Base-by-base conservation (phyloP, 2,888 invertebrate species). In the Leptinotarsa tumamoca region DNA sequence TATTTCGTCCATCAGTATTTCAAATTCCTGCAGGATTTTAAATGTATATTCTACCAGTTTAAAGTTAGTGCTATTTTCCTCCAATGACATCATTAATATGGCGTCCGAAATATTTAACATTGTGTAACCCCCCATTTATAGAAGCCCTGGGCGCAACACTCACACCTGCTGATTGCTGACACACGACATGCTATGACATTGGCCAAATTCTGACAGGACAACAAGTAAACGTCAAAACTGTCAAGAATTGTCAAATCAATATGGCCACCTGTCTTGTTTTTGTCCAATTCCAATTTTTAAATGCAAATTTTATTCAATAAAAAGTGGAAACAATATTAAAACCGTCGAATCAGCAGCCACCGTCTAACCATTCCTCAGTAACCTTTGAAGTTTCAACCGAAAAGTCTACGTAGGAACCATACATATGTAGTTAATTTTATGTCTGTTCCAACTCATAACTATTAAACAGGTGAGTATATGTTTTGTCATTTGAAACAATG, bases 201-300 rank as follows among this genome's bases (percentile, higher is more conserved):
- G 52, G n/a, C 14, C 15, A n/a, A 14, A 5, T 23, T 15, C 15
- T 58, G 58, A 58, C 58, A 58, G 23, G 58, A 58, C 58, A 58
- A 14, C 58, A 23, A 23, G 23, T 14, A 23, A 23, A 58, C 21
- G 58, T 58, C 21, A 21, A 21, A 13, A 23, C 52, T 63, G 61
- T 61, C 61, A 61, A 61, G 15, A 52, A 15, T 52, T n/a, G 52
- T 17, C 52, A 17, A 63, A 63, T 63, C 43, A 63, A 63, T 33
- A 63, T 63, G 63, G 63, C 63, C 63, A 63, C 63, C 63, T 63
- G 63, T 63, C 63, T 63, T 63, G 63, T 63, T 63, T 63, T 63
- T 14, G 33, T 63, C 33, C 33, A 27, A 43, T 63, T 63, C 23
- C 27, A 33, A 10, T 17, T 63, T 27, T 3, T 10, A 33, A 63